Conservation (phyloP, 2,888 invertebrate genomes). For the Meliscaeva auricollis region DNA sequence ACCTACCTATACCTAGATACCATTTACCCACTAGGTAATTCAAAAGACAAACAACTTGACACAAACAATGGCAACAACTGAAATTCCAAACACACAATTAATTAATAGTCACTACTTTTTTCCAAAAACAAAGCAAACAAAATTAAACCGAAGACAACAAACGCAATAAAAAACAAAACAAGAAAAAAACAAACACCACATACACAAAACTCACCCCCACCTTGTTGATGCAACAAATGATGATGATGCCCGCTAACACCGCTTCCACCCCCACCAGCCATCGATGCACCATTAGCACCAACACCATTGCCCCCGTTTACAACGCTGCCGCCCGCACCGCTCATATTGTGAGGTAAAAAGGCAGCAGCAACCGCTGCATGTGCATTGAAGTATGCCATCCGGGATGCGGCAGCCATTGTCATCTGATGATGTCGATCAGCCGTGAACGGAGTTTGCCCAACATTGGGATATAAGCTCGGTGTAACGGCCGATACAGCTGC, state of each 20-base stretch:
- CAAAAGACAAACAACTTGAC: background rate
- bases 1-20: too few species aligned
- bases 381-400: constrained; percentile 96
- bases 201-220: constrained; percentile 80
- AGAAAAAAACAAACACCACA: constrained; percentile 3
- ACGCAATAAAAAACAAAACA: constrained; percentile 20
- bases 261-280: constrained; percentile 52
- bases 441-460: constrained; percentile 77
- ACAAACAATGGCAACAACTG: constrained; percentile 13
- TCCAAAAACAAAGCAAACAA: background rate
- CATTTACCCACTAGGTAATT: background rate
- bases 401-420: constrained; percentile 86
- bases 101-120: background rate
- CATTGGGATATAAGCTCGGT: constrained; percentile 77
- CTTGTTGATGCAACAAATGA: constrained; percentile 83
- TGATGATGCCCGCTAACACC: constrained; percentile 78
- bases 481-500: constrained; percentile 75
- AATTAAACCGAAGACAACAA: constrained; percentile 17
- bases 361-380: constrained; percentile 96
- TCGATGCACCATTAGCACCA: constrained; percentile 59
- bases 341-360: constrained; percentile 90
- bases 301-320: constrained; percentile 76
- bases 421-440: constrained; percentile 82
- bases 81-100: constrained; percentile 6
- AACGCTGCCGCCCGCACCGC: constrained; percentile 83